Conservation (phyloP, 1,140 invertebrate species). For the Temnothorax longispinosus region DNA sequence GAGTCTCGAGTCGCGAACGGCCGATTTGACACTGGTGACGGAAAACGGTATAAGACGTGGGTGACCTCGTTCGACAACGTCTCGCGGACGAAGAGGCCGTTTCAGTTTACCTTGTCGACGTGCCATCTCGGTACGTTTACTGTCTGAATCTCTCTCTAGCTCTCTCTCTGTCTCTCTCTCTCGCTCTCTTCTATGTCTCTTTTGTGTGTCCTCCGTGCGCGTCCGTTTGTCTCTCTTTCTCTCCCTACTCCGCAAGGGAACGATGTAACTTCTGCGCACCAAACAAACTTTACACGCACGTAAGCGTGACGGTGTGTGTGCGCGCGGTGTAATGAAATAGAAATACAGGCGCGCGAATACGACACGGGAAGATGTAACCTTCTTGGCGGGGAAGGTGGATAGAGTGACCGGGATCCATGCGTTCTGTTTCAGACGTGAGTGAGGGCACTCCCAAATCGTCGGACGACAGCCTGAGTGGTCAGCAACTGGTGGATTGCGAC, state of each 20-base stretch:
- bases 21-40: conserved; percentile 44
- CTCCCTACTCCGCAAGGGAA: background rate
- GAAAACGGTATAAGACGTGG: conserved; percentile 57
- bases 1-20: background rate
- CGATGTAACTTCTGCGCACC: conserved; percentile 51
- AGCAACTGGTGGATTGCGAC: conserved; percentile 76
- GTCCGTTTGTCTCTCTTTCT: background rate
- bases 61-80: background rate
- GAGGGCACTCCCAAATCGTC: conserved; percentile 65
- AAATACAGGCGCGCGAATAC: conserved; percentile 29
- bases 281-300: conserved; percentile 14
- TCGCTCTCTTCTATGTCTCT: background rate
- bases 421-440: conserved; percentile 74
- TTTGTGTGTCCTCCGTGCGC: background rate
- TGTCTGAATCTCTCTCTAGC: background rate
- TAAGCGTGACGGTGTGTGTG: background rate
- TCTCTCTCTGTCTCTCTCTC: background rate
- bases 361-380: conserved; percentile 39
- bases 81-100: background rate
- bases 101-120: background rate
- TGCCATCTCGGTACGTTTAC: background rate
- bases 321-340: conserved; percentile 34
- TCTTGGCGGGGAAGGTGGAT: background rate
- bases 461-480: conserved; percentile 37
- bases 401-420: conserved; percentile 18